Evolutionary conservation across 2,797 vertebrate genomes (phyloP).

Genomic region (Rousettus madagascariensis): DNA sequence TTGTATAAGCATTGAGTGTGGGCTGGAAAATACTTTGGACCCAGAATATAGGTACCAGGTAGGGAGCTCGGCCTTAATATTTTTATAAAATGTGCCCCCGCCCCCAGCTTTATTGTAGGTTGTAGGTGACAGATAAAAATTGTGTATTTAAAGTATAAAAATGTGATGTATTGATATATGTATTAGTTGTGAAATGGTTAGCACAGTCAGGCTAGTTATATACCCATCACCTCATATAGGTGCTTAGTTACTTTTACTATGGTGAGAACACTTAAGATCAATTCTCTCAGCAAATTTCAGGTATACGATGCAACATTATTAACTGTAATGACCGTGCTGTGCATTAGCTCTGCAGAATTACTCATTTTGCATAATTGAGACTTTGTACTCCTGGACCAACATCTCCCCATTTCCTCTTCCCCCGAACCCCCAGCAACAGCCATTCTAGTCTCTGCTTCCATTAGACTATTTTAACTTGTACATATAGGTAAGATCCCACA

Average conservation of each 20-base stretch:
- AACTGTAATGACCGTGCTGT: background rate
- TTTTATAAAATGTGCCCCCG: background rate
- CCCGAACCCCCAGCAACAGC: background rate
- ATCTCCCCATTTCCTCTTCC: background rate
- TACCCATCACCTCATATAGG: background rate
- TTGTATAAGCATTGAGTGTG: background rate
- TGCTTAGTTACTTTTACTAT: background rate
- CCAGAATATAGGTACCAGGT: background rate
- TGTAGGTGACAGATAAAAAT: background rate
- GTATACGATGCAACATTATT: background rate
- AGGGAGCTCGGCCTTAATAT: background rate
- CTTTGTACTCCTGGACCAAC: background rate
- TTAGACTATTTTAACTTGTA: background rate
- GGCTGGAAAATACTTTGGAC: background rate
- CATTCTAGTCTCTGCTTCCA: background rate
- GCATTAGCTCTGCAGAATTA: background rate
- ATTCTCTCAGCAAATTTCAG: background rate
- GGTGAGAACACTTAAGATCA: background rate
- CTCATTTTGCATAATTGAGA: background rate
- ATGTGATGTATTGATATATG: background rate
- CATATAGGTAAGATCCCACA: background rate
- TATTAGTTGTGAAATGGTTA: background rate
- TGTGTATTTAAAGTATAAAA: background rate
- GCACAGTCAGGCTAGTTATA: background rate
- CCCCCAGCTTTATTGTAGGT: background rate